Conservation (phyloP, 1,140 invertebrate genomes). For the Heliothis subflexa region DNA sequence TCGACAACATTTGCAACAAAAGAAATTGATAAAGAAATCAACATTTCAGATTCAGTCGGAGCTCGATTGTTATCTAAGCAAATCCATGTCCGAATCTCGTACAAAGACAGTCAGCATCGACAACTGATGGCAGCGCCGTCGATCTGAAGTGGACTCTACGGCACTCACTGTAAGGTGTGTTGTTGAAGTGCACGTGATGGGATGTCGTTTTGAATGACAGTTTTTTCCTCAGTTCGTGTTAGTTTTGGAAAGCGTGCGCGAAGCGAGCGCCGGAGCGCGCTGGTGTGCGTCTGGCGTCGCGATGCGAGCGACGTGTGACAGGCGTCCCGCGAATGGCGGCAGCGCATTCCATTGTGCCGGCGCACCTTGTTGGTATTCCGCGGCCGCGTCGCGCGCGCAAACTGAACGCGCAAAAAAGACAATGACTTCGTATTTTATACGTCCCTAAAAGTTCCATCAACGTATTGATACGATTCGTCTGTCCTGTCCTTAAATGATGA, state of each 20-base stretch:
- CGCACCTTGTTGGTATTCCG: slow-evolving; percentile 74
- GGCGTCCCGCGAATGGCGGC: slow-evolving; percentile 50
- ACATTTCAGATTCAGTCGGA: slow-evolving; percentile 47
- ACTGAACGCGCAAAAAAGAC: slow-evolving; percentile 79
- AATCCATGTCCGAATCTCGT: slow-evolving; percentile 49
- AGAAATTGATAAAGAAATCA: slow-evolving; percentile 64
- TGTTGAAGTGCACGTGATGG: not conserved
- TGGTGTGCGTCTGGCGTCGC: slow-evolving; percentile 40
- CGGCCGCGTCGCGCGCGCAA: slow-evolving; percentile 69
- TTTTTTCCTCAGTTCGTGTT: slow-evolving; percentile 45
- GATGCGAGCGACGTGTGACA: slow-evolving; percentile 46
- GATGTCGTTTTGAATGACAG: slow-evolving; percentile 35
- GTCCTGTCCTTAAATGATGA: slow-evolving; percentile 68
- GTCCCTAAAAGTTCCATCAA: slow-evolving; percentile 78
- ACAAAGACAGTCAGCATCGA: slow-evolving; percentile 38
- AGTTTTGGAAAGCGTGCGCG: slow-evolving; percentile 47
- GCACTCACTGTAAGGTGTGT: not conserved
- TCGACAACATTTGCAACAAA: slow-evolving; percentile 13
- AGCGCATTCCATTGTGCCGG: slow-evolving; percentile 68
- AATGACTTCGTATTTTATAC: slow-evolving; percentile 80
- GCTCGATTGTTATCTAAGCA: slow-evolving; percentile 48
- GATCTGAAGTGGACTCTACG: not conserved
- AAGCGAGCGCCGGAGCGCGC: not conserved
- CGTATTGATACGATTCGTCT: slow-evolving; percentile 74
- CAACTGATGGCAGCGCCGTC: not conserved